Evolutionary conservation across 2,888 invertebrate species (phyloP), one percentile per base, ranked within the genome.

Genomic region (Macrostomum cliftonense): DNA sequence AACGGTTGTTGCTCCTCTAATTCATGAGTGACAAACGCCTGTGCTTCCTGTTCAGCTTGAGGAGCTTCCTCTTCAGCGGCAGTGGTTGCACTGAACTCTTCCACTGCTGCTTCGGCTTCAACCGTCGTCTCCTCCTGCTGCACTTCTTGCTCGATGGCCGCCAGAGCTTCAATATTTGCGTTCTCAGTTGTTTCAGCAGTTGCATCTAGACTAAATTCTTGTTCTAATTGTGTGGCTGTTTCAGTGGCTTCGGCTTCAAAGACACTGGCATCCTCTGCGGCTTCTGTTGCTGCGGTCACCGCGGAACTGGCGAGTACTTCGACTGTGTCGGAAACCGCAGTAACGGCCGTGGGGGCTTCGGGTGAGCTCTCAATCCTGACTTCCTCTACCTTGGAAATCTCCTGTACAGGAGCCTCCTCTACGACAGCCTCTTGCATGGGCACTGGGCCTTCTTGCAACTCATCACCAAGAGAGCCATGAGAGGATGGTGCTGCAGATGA

Each of bases 401-500:
- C 28, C 28, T 28, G 28, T 9, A 52, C 46, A n/a, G 43, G 45
- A 28, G 38, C 42, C 12, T 55, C 52, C n/a, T 52, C 55, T 19
- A 42, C 12, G 2, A 12, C 38, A 13, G 39, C 42, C 12, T 21
- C 36, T 17, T 46, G 17, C 12, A 19, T 7, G n/a, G 37, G 46
- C 20, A 20, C 37, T 1, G 37, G 1, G 20, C n/a, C 21, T 45
- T 49, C 49, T 28, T 47, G 28, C 14, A 39, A n/a, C 11, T 39
- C 36, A 12, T 14, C 19, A 13, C 28, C 46, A 20, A 20, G 13
- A 4, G 49, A 38, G 20, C 46, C 37, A 37, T 19, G 14, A 12
- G 19, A 20, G 2, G 37, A 13, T 17, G 38, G 14, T 16, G 37
- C 37, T 38, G 38, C 16, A 13, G 39, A 20, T 56, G 85, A 82